These are phyloP conservation scores for Phytoseiulus persimilis DNA, from an alignment of 2,888 invertebrate genomes.

Conservation along the genomic window DNA sequence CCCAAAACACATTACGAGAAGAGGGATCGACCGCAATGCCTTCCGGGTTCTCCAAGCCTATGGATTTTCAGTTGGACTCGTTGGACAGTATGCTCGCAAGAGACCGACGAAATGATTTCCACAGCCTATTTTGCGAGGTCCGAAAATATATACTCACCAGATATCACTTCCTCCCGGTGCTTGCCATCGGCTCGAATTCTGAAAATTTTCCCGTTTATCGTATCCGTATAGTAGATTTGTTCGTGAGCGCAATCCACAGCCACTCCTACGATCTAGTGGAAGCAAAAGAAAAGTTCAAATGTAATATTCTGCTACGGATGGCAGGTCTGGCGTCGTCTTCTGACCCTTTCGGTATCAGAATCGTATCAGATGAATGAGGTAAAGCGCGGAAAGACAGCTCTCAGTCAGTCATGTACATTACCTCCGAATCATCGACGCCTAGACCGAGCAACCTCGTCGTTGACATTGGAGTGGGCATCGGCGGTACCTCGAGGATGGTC, in stretches of 20 bases:
- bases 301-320: neutral
- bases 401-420: neutral
- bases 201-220: slow-evolving; percentile 37
- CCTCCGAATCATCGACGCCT: slow-evolving; percentile 18
- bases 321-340: neutral
- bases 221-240: slow-evolving; percentile 16
- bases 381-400: neutral
- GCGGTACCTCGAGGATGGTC: slow-evolving; percentile 15
- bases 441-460: neutral
- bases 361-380: neutral
- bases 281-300: neutral
- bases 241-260: slow-evolving; percentile 34
- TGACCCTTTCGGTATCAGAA: no score
- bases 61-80: no score
- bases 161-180: slow-evolving; percentile 18
- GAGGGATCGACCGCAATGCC: slow-evolving; percentile 15
- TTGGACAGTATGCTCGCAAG: no score
- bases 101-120: no score
- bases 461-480: neutral
- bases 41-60: slow-evolving; percentile 8
- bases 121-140: no score
- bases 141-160: neutral
- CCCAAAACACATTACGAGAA: slow-evolving; percentile 27
- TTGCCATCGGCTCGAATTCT: slow-evolving; percentile 14
- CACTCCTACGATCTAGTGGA: slow-evolving; percentile 12